Evolutionary conservation across 1,140 invertebrate genomes (phyloP), one percentile per base, ranked within the genome.

Genomic region (Drosophila ogumai): DNA sequence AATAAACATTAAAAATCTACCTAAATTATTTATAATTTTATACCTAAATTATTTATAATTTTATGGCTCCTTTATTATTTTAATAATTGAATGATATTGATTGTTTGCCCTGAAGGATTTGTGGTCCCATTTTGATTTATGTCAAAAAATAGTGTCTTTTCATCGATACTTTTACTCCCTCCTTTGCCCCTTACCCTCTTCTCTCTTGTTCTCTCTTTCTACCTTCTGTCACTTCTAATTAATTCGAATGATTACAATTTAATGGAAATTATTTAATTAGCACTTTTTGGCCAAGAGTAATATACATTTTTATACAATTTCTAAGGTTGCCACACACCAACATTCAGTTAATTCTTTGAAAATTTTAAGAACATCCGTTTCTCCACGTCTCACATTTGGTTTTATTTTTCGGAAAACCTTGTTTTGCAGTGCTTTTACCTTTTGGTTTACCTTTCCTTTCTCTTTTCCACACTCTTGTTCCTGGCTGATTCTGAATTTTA

Each of bases 11-110:
- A 67, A 72, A 61, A 67, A 28, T 28, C 28, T 36, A 49, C 55
- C 49, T 49, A 41, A 49, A 55, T 69, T 67, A 56, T 63, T 52
- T 54, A 28, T 67, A 17, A 57, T 47, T 63, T 67, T 63, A 52
- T 54, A 49, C 49, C 44, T 49, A 38, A 38, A 55, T 69, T 64
- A 56, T 59, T 52, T 54, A 28, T 67, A 17, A 57, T 47, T 63
- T 67, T 63, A 52, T 54, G 55, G 54, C 64, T 79, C 57, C 47
- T 50, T 84, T 63, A 79, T 82, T 47, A 72, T 73, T 74, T 31
- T 75, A 54, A 17, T 22, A n/a, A 65, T 69, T 60, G 57, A 66
- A 17, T 15, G 50, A 22, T 3, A 54, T 38, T 49, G 32, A 36
- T 32, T 36, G 32, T 22, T n/a, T 63, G 7, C 43, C 50, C 43